Conservation (phyloP, 2,797 vertebrate species). For the Poeciliopsis paucimaculata region DNA sequence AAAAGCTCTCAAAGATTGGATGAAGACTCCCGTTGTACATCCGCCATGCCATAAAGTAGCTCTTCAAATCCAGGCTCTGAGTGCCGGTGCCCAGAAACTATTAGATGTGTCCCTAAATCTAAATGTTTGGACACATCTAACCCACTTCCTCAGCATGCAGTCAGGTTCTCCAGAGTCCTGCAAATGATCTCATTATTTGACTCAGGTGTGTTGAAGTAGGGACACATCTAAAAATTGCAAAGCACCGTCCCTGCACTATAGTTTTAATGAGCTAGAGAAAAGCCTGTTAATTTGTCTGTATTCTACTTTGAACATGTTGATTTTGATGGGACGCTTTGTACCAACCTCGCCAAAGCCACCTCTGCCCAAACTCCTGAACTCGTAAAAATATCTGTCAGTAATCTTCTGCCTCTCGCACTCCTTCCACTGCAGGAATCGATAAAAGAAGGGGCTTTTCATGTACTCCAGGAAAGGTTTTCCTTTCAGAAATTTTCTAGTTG, state of each 20-base stretch:
- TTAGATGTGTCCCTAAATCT: background rate
- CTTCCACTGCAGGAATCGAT: conserved; percentile 90
- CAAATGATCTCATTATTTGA: background rate
- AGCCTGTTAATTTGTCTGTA: background rate
- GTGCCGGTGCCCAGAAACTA: no score
- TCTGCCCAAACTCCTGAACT: conserved; percentile 89
- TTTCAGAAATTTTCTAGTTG: conserved; percentile 81
- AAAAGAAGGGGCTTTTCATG: conserved; percentile 82
- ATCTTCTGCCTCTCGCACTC: conserved; percentile 85
- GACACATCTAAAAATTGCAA: background rate
- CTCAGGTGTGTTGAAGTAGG: background rate
- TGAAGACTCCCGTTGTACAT: background rate
- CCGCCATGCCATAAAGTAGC: background rate
- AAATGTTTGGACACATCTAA: background rate
- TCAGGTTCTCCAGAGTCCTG: background rate
- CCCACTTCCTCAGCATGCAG: background rate
- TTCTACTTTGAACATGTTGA: background rate
- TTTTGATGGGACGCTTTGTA: conserved; percentile 5
- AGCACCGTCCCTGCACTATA: background rate
- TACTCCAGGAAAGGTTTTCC: conserved; percentile 85
- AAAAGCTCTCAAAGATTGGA: no score
- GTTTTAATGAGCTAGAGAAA: background rate
- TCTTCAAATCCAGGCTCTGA: no score
- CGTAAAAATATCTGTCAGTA: conserved; percentile 86
- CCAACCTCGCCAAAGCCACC: conserved; percentile 93